These are phyloP conservation scores for Cephus cinctus DNA, from an alignment of 1,140 invertebrate species.

Conservation along the genomic window DNA sequence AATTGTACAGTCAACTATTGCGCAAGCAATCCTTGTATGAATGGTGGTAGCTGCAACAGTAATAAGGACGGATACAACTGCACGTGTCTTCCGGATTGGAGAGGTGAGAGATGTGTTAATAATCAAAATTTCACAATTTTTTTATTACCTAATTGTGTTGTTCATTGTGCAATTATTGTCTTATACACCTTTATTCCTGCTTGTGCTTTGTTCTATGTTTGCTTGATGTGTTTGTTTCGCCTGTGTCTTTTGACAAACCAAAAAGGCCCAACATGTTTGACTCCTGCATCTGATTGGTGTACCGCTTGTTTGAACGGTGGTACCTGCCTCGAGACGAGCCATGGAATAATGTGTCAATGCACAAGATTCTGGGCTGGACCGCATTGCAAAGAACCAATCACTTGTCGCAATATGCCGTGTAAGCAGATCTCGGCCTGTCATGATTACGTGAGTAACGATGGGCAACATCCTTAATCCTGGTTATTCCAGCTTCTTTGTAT, in stretches of 20 bases:
- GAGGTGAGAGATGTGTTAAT: too few relatives aligned
- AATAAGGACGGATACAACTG: conserved; percentile 64
- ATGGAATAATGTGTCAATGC: conserved; percentile 58
- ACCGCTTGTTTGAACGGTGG: conserved; percentile 63
- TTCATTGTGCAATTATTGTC: too few relatives aligned
- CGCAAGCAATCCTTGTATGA: conserved; percentile 60
- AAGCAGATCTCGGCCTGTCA: conserved; percentile 59
- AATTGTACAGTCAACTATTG: conserved; percentile 68
- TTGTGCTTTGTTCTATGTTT: conserved; percentile 5
- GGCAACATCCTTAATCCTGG: not conserved
- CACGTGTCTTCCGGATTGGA: conserved; percentile 69
- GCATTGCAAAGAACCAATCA: conserved; percentile 46
- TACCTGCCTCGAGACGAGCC: conserved; percentile 58
- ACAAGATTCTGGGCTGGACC: conserved; percentile 61
- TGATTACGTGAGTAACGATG: conserved; percentile 61
- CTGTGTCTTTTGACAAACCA: not conserved
- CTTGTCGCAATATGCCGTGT: conserved; percentile 60
- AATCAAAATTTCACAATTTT: too few relatives aligned
- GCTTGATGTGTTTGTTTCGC: conserved; percentile 1
- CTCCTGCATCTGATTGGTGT: conserved; percentile 31
- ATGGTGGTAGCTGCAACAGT: conserved; percentile 62
- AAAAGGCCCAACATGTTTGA: conserved; percentile 32
- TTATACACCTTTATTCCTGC: conserved; percentile 4
- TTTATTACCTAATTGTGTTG: too few relatives aligned
- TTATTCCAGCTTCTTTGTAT: conserved; percentile 11